Evolutionary conservation across 2,888 invertebrate genomes (phyloP), one percentile per base, ranked within the genome.

Genomic region (Mycogona germanica): DNA sequence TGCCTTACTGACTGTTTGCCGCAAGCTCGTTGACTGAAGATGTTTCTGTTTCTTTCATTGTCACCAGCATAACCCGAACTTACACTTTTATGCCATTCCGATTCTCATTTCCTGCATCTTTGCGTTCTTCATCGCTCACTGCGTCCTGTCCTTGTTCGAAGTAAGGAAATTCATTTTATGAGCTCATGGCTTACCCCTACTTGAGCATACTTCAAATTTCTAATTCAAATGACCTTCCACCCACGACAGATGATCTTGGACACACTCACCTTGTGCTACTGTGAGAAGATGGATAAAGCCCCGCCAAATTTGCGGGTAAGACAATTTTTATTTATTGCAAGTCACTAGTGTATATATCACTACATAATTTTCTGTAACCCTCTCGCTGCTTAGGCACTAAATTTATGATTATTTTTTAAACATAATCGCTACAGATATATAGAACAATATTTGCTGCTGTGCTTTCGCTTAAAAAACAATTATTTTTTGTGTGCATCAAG

Each of bases 111-210:
- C 85, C 25, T 68, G 67, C 60, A 62, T 92, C 45, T 92, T 85
- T 69, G 79, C 91, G 1, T 95, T 88, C 70, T 87, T 93, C 66
- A 86, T 95, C 59, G 87, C 93, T 6, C 92, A 95, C 67, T 87
- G 89, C 68, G 84, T 95, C 57, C 77, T 95, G 52, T 91, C 92
- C 5, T 76, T 95, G 3, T 95, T 92, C 66, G 93, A 95, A 82
- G 92, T 91, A 69, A 68, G 73, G 51, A 14, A 7, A 14, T 23
- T 28, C 35, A 17, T 25, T 40, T 19, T 32, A n/a, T 53, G 17
- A 41, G 4, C 2, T 23, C 21, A 3, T 17, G 3, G 14, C 9
- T 47, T 14, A 41, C 28, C 41, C 17, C 3, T 21, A 9, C 2
- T 9, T 30, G 26, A 9, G n/a, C 21, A 40, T n/a, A n/a, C n/a